Evolutionary conservation across 2,113 vertebrate genomes (phyloP), one percentile per base, ranked within the genome.

Genomic region (Proteles cristata): DNA sequence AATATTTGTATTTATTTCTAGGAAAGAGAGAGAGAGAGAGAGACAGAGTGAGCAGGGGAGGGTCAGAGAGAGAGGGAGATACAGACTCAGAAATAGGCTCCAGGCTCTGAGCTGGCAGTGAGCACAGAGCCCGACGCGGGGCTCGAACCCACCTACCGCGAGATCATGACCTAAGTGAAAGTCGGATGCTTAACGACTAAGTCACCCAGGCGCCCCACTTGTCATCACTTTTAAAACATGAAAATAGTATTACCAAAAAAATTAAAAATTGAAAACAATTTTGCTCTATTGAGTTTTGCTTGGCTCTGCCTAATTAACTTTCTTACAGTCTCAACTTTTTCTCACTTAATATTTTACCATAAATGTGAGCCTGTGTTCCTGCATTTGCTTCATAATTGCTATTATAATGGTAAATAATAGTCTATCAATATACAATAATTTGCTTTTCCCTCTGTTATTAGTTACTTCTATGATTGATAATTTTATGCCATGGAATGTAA

Each of bases 241-340:
- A 80, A 92, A 94, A 39, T 35, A 53, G 10, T 45, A 74, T 65
- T 74, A 65, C 4, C 71, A 87, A 63, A 87, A 83, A 50, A 4
- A 77, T 73, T 17, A 55, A 94, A 90, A 83, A 33, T 48, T 25
- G 7, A 45, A 73, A 92, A 43, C 26, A 45, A 19, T 48, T 94
- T 95, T 23, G 48, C 10, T 65, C 0, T 43, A 28, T 88, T 71
- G 73, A 85, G 43, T 63, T 88, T 96, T 84, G 11, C 10, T 80
- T 96, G 31, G 35, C 66, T 87, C 68, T 79, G 19, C 50, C 53
- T 86, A 63, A 80, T 50, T 79, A 55, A 74, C 25, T 61, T 92
- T 82, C 35, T 92, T 77, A 26, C n/a, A 58, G 10, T 79, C 80
- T 87, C 50, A 65, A 53, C 7, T 31, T 63, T 97, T 96, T 96